A percentile compares a stretch with the other conserved stretches of the same genome.
Evolutionary conservation across 1,140 invertebrate species (phyloP).

Genomic region (Holotrichia oblita): DNA sequence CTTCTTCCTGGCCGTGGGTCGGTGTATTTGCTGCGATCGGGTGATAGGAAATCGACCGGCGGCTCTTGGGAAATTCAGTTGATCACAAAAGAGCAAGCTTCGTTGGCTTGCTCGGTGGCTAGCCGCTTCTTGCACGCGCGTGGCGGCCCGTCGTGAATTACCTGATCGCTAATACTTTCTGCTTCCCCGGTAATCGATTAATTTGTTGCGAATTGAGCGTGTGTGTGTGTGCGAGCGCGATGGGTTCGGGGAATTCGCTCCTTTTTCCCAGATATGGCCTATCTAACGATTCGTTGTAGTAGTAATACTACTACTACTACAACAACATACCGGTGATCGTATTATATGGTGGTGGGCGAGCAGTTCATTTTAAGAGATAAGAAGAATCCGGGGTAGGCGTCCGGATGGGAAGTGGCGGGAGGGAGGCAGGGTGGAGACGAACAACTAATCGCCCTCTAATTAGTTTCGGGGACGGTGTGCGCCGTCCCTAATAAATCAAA

Average conservation of each 20-base stretch:
- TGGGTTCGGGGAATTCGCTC: background rate
- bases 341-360: background rate
- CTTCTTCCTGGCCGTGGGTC: no score
- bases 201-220: conserved; percentile 23
- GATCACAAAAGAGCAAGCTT: conserved; percentile 11
- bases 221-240: background rate
- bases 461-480: background rate
- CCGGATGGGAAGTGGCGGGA: no score
- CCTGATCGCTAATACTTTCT: conserved; percentile 32
- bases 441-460: conserved; percentile 3
- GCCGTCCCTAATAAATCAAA: conserved; percentile 4
- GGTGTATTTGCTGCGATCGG: conserved; percentile 29
- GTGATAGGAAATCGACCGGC: conserved; percentile 20
- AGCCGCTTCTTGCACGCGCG: no score
- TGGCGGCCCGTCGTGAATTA: background rate
- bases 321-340: background rate
- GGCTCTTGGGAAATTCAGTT: conserved; percentile 27
- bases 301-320: no score
- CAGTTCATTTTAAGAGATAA: background rate
- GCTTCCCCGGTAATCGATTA: conserved; percentile 31
- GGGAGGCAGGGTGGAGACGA: background rate
- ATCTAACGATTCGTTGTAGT: background rate
- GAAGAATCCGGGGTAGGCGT: background rate
- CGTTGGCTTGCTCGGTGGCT: no score
- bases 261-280: background rate